Base-by-base conservation (phyloP, 2,888 invertebrate genomes). In the Drosophila atripex region DNA sequence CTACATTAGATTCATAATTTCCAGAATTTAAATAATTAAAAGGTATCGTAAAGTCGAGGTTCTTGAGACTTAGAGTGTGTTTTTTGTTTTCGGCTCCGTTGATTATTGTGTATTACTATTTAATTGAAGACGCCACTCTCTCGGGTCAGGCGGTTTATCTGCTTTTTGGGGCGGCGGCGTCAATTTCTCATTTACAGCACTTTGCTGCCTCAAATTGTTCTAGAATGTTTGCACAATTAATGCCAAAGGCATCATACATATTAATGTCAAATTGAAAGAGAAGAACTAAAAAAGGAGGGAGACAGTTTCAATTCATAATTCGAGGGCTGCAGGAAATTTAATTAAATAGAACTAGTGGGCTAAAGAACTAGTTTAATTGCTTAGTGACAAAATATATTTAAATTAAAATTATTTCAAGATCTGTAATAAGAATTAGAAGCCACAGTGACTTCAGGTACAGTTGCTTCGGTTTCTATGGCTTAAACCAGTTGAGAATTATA, bases 91-190 rank as follows among this genome's bases (percentile, higher is more conserved):
- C 16, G 47, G 63, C n/a, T 47, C 53, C 59, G 59, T 76, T 80
- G 65, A 80, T 86, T 80, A 73, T 71, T 80, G 73, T 86, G 82
- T 80, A 84, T 86, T 86, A 66, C 82, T 76, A 73, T 80, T 86
- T 78, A 76, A 84, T 80, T 85, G 86, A 83, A 79, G 84, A 41
- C 49, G 43, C 55, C 69, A 55, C 49, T 55, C 30, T 52, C 57
- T 51, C 23, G 47, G 86, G 82, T 87, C 82, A 87, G 55, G 46
- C 66, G 64, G 82, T 79, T 82, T 87, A 87, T 82, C 83, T 53
- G 63, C 60, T 54, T 64, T 68, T 56, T 46, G 54, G 46, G 70
- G 71, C 57, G 23, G 25, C 39, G 49, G 50, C 32, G 47, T 25
- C 52, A 4, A 11, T 18, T 43, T 41, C 35, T 53, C 49, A 69